These are phyloP conservation scores for Ceyx cyanopectus DNA, from an alignment of 2,113 vertebrate genomes.

Conservation along the genomic window DNA sequence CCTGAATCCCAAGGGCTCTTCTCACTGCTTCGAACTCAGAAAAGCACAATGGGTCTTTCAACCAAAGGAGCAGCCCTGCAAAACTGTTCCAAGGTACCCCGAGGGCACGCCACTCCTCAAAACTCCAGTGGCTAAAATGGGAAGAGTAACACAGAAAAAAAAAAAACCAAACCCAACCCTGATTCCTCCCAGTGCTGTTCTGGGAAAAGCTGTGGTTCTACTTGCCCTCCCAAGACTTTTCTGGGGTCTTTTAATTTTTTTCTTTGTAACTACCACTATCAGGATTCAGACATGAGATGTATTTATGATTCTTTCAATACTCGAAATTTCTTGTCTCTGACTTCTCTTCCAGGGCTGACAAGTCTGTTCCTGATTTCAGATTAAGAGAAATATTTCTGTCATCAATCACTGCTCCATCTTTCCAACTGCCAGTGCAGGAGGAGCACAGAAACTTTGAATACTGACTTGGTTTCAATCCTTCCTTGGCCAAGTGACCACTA, in stretches of 20 bases:
- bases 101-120: not conserved
- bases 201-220: accelerated
- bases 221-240: not conserved
- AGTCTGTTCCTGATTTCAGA: not conserved
- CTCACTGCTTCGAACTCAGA: accelerated
- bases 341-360: not conserved
- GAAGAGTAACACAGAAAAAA: not conserved
- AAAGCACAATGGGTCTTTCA: not conserved
- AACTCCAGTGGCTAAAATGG: not conserved
- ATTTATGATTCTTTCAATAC: not conserved
- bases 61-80: not conserved
- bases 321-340: not conserved
- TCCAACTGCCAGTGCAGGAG: accelerated
- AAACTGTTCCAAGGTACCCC: not conserved
- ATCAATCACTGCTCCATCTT: not conserved
- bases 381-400: not conserved
- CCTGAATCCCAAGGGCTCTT: not conserved
- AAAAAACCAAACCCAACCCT: too few relatives aligned
- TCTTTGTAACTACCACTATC: not conserved
- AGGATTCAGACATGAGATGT: not conserved
- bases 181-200: not conserved
- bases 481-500: not conserved
- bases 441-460: not conserved
- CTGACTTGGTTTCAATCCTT: not conserved
- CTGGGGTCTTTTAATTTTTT: not conserved